phyloP scores from a whole-genome alignment of 2,113 vertebrate genomes.

The Lonchura striata region DNA sequence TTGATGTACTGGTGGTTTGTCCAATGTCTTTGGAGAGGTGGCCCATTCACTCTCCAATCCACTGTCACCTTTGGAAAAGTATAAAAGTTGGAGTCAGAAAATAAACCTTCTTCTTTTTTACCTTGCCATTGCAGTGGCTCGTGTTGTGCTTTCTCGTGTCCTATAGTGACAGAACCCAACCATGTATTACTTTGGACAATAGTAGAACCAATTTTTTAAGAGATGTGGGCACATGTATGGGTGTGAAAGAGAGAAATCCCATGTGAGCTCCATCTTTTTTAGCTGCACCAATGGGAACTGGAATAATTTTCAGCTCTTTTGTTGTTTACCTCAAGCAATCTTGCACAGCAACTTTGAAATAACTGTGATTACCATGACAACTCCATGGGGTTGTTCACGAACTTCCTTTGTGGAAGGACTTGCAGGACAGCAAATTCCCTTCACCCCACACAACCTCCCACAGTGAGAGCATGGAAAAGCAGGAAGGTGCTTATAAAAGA shows the following conservation, averaged over 20 bases:
- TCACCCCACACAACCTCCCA: too few relatives aligned
- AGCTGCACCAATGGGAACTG: not conserved
- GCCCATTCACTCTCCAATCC: too few relatives aligned
- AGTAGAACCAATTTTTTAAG: not conserved
- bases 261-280: not conserved
- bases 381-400: not conserved
- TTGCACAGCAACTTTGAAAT: not conserved
- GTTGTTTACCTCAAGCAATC: not conserved
- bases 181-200: fast-evolving
- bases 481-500: not conserved
- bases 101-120: too few relatives aligned
- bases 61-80: too few relatives aligned
- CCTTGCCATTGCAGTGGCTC: too few relatives aligned
- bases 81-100: too few relatives aligned
- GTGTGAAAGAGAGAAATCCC: not conserved
- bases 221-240: not conserved
- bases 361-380: not conserved
- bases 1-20: too few relatives aligned
- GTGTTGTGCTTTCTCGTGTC: too few relatives aligned
- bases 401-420: not conserved
- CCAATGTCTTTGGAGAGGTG: too few relatives aligned
- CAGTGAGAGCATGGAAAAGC: not conserved
- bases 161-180: too few relatives aligned
- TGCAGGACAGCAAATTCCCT: not conserved
- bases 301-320: not conserved